A percentile compares a stretch with the other conserved stretches of the same genome.
These are phyloP conservation scores for Isoperla grammatica DNA, from an alignment of 2,888 invertebrate species.

Conservation along the genomic window DNA sequence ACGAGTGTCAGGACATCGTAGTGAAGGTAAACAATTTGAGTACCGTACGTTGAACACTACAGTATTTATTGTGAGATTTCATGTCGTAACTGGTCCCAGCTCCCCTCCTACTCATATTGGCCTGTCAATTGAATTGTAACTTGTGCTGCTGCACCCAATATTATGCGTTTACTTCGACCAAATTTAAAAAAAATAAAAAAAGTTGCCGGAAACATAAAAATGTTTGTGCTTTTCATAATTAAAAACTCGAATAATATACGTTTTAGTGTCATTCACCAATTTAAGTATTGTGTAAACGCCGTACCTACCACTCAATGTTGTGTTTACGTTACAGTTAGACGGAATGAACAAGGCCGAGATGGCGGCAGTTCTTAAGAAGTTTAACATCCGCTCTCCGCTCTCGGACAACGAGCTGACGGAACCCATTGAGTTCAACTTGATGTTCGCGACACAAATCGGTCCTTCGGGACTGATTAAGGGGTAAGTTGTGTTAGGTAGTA, in stretches of 20 bases:
- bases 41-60: neutral
- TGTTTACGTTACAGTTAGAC: constrained; percentile 59
- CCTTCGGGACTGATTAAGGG: constrained; percentile 93
- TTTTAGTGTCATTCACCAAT: too few relatives aligned
- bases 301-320: too few relatives aligned
- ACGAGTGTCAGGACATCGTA: constrained; percentile 71
- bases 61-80: neutral
- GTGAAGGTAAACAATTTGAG: constrained; percentile 51
- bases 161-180: neutral
- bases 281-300: too few relatives aligned
- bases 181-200: too few relatives aligned
- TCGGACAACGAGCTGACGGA: constrained; percentile 93
- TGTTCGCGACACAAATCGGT: constrained; percentile 98
- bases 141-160: neutral
- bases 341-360: constrained; percentile 89
- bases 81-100: neutral
- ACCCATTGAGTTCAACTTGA: constrained; percentile 97
- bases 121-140: neutral
- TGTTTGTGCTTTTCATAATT: too few relatives aligned
- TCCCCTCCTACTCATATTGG: neutral
- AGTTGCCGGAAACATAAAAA: too few relatives aligned
- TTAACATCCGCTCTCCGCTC: constrained; percentile 89
- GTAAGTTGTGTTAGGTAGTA: constrained; percentile 39
- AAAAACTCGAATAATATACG: too few relatives aligned
- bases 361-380: constrained; percentile 76